Evolutionary conservation across 2,113 vertebrate genomes (phyloP).

Genomic region (Heterochromis multidens): DNA sequence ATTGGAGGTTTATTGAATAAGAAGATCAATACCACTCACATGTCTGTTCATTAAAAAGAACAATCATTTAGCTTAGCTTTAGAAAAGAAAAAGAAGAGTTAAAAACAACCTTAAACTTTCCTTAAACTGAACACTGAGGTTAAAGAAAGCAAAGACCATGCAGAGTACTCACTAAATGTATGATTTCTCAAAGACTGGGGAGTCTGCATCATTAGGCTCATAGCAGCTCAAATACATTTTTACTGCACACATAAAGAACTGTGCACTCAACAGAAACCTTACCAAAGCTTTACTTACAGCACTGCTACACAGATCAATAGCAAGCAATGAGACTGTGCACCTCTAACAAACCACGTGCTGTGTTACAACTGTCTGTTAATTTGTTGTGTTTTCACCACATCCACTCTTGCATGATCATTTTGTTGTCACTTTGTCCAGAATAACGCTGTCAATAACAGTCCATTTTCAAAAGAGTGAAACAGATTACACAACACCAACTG

Average conservation of each 20-base stretch:
- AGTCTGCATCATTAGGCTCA: neutral
- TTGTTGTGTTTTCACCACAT: neutral
- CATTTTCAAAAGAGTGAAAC: neutral
- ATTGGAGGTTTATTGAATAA: neutral
- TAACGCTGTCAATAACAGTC: neutral
- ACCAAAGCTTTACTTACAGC: conserved; percentile 29
- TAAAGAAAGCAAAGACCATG: neutral
- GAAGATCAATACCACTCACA: neutral
- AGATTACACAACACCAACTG: neutral
- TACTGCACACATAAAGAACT: conserved; percentile 24
- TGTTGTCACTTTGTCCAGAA: neutral
- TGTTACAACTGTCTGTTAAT: neutral
- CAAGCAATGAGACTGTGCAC: neutral
- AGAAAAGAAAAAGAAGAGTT: neutral
- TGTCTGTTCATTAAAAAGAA: neutral
- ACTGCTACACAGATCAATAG: conserved; percentile 7
- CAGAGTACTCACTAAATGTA: neutral
- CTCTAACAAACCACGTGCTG: neutral
- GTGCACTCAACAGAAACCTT: neutral
- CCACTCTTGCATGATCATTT: conserved; percentile 2
- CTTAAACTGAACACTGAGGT: neutral
- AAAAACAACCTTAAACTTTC: too few relatives aligned
- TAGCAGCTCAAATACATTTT: conserved; percentile 27
- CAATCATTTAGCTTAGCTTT: neutral
- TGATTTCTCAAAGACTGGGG: neutral